Percentiles rank a stretch among this genome's conserved stretches.
Conservation (phyloP, 2,113 vertebrate genomes). For the Zosterops pallidus region DNA sequence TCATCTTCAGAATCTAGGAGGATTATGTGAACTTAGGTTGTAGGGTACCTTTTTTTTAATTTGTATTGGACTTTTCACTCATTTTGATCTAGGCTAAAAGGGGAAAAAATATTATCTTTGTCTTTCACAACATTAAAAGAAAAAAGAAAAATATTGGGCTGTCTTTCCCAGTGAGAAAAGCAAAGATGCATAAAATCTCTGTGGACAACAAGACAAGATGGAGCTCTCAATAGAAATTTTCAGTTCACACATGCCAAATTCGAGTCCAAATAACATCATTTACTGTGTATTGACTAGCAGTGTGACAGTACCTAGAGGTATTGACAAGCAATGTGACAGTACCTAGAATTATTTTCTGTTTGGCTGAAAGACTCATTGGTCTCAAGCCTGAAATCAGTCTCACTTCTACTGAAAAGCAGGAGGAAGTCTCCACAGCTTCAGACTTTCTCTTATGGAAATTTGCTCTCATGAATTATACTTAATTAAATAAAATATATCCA, state of each 20-base stretch:
- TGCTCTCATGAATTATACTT: background rate
- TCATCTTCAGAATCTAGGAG: background rate
- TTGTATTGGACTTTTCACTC: background rate
- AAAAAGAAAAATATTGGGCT: background rate
- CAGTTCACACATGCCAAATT: background rate
- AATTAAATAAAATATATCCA: background rate
- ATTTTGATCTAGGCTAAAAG: background rate
- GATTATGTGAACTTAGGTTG: background rate
- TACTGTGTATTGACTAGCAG: background rate
- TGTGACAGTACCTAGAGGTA: background rate
- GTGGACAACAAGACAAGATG: background rate
- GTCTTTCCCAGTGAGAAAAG: background rate
- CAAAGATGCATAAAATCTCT: background rate
- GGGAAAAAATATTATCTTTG: accelerated
- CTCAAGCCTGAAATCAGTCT: background rate
- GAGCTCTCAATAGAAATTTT: background rate
- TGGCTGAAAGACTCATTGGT: background rate
- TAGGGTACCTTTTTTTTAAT: background rate
- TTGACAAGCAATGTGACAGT: background rate
- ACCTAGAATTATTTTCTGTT: background rate
- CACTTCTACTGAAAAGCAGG: background rate
- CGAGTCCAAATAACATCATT: background rate
- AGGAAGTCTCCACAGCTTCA: background rate
- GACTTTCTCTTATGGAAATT: background rate
- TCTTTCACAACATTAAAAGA: background rate